Base-by-base conservation (phyloP, 2,888 invertebrate species). In the Anoncus sp. region DNA sequence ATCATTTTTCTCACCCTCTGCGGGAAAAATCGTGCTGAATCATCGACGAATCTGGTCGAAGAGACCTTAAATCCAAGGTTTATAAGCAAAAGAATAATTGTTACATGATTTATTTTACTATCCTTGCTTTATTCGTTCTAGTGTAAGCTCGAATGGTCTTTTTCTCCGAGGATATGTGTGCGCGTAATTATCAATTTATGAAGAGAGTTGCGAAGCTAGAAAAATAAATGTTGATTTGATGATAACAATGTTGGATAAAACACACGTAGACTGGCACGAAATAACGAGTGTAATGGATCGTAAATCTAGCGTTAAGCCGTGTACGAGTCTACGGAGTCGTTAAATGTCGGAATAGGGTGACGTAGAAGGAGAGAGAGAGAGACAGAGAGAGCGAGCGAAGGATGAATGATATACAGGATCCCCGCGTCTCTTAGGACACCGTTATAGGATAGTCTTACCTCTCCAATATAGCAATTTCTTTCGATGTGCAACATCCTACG, bases 1-100 rank as follows among this genome's bases (percentile, higher is more conserved):
- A 6, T 57, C 31, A 18, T 20, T 73, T 43, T 24, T 9, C 27
- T 57, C 59, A 14, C 16, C 31, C 38, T 10, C 35, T 40, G 35
- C 18, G n/a, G n/a, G 51, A n/a, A 49, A 40, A 57, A 49, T 51
- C 31, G 40, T 18, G 55, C 12, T 55, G 38, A 63, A 9, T 20
- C 18, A 73, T 72, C 49, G 45, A 43, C 31, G 45, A 69, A 49
- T 53, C 51, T 35, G 66, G 53, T 55, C 78, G n/a, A 24, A 53
- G 70, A 74, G 65, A 66, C 60, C 77, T 62, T 71, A 78, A 75
- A 75, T 66, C 71, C 31, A 49, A 67, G 75, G 72, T 75, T 75
- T 16, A 69, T 20, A 62, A 24, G 38, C 20, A 22, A 27, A 38
- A 16, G 24, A 47, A 53, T 49, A 45, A 14, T 20, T 18, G 45